These are phyloP conservation scores for Numenius phaeopus DNA, from an alignment of 2,797 vertebrate species.

Conservation along the genomic window DNA sequence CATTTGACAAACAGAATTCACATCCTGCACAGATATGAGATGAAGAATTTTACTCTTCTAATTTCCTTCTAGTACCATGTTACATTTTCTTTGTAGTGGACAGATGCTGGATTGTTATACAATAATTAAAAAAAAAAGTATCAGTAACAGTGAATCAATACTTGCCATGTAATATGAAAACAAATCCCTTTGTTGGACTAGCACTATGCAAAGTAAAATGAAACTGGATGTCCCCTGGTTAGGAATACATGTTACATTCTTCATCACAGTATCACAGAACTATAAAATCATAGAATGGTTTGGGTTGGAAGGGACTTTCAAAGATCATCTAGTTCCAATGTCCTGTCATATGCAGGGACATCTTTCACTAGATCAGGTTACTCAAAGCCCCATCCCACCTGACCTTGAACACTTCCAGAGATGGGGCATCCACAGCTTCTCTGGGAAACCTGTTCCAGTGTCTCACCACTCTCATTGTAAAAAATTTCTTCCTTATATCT, in stretches of 20 bases:
- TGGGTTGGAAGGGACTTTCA: not conserved
- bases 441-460: not conserved
- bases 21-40: not conserved
- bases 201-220: not conserved
- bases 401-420: not conserved
- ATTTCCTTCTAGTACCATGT: not conserved
- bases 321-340: not conserved
- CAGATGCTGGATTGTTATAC: not conserved
- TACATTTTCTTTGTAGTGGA: not conserved
- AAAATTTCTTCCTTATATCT: not conserved
- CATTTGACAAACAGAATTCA: not conserved
- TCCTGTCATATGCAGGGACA: not conserved
- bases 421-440: not conserved
- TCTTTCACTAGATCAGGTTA: not conserved
- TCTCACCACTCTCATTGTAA: not conserved
- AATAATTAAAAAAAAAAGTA: not conserved
- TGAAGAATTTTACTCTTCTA: not conserved
- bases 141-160: not conserved
- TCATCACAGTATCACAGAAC: not conserved
- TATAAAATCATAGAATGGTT: not conserved
- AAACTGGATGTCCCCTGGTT: not conserved
- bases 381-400: not conserved
- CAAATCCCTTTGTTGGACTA: not conserved
- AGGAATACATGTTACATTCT: not conserved
- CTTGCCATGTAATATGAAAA: not conserved